These are phyloP conservation scores for Suncus etruscus DNA, from an alignment of 2,113 vertebrate species.

Conservation along the genomic window DNA sequence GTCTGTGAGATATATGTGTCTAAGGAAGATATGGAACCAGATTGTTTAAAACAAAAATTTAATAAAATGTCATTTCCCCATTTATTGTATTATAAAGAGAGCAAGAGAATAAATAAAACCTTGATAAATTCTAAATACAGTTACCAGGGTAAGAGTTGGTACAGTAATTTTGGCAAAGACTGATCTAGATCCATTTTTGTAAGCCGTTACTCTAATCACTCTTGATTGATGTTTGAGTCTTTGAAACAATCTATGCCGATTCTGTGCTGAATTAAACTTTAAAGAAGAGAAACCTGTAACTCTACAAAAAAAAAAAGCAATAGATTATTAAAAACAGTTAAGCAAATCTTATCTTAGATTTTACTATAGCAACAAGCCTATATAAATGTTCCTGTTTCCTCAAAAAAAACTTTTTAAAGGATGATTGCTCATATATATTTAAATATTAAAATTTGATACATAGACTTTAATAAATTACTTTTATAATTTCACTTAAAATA, in stretches of 20 bases:
- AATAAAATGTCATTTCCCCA: slow-evolving; percentile 35
- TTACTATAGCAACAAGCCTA: slow-evolving; percentile 21
- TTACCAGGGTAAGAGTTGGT: slow-evolving; percentile 80
- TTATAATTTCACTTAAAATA: slow-evolving; percentile 51
- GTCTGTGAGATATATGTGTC: neutral
- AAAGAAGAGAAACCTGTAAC: slow-evolving; percentile 68
- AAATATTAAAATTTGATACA: slow-evolving; percentile 16
- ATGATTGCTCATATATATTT: neutral
- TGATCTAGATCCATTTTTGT: slow-evolving; percentile 82
- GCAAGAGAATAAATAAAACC: slow-evolving; percentile 49
- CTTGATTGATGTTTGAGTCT: slow-evolving; percentile 82
- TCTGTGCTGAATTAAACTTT: slow-evolving; percentile 68
- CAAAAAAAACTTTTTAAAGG: slow-evolving; percentile 27
- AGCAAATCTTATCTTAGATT: neutral
- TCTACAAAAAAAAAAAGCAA: slow-evolving; percentile 38
- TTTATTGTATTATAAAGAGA: slow-evolving; percentile 58
- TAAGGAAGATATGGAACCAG: slow-evolving; percentile 46
- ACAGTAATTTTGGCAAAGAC: slow-evolving; percentile 78
- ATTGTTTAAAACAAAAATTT: slow-evolving; percentile 46
- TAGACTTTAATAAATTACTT: slow-evolving; percentile 22
- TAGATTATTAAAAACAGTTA: slow-evolving; percentile 43
- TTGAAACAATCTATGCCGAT: slow-evolving; percentile 64
- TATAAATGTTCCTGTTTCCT: neutral
- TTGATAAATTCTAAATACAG: slow-evolving; percentile 40
- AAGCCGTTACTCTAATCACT: slow-evolving; percentile 82